These are phyloP conservation scores for Cydia strobilella DNA, from an alignment of 1,140 invertebrate genomes.

Conservation along the genomic window DNA sequence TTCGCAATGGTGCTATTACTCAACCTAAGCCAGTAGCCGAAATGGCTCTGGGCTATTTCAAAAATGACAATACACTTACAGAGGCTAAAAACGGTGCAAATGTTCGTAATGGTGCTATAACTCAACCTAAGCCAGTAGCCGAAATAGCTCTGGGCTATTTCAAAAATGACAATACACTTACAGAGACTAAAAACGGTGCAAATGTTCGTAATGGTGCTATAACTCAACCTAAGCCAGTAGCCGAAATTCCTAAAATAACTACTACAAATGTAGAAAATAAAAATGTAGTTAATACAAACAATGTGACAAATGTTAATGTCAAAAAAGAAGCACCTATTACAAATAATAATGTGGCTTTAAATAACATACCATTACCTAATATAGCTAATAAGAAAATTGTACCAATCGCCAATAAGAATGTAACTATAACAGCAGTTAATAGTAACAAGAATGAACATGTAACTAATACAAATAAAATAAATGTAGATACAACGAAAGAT, in stretches of 20 bases:
- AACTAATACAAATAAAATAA: background rate
- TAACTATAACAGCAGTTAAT: background rate
- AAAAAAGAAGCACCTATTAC: background rate
- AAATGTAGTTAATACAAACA: background rate
- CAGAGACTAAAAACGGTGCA: background rate
- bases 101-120: background rate
- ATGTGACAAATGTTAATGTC: background rate
- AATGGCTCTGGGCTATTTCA: background rate
- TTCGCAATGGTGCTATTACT: background rate
- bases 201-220: background rate
- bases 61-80: background rate
- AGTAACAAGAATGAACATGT: background rate
- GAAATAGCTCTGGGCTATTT: background rate
- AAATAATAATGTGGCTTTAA: background rate
- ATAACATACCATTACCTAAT: constrained; percentile 8
- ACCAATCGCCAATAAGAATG: background rate
- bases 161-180: background rate
- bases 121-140: too few relatives aligned
- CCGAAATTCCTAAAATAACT: background rate
- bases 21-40: too few relatives aligned
- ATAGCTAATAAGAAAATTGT: background rate
- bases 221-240: background rate
- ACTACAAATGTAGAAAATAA: constrained; percentile 1
- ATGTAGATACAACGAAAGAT: too few relatives aligned
- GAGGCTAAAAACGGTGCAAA: background rate